phyloP scores from a whole-genome alignment of 2,888 invertebrate species.

The Sthenelais limicola region DNA sequence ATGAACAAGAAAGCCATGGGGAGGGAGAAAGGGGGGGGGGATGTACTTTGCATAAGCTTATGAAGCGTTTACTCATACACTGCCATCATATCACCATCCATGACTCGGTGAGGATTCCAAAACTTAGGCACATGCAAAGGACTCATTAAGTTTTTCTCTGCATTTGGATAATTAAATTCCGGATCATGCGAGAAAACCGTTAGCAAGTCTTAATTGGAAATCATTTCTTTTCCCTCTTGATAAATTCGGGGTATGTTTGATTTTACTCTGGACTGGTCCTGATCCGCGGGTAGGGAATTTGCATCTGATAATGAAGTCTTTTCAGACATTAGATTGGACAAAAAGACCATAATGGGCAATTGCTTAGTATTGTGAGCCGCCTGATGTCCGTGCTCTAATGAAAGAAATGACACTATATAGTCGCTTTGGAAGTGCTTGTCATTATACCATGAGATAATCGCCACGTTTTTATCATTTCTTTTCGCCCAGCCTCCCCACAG shows the following conservation, averaged over 20 bases:
- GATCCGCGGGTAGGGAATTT: neutral
- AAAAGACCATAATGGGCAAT: no score
- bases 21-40: no score
- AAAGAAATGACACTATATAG: no score
- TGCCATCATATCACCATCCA: neutral
- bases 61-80: neutral
- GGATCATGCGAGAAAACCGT: constrained; percentile 26
- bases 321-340: no score
- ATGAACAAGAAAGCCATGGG: no score
- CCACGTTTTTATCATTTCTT: no score
- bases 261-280: constrained; percentile 1
- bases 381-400: no score
- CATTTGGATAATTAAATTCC: neutral
- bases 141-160: constrained; percentile 27
- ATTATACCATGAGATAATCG: no score
- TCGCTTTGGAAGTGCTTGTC: no score
- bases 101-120: constrained; percentile 1
- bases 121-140: constrained; percentile 18
- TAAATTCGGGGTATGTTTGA: constrained; percentile 26
- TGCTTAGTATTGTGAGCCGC: no score
- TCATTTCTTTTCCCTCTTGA: constrained; percentile 13
- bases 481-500: no score
- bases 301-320: constrained; percentile 13
- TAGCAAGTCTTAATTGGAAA: constrained; percentile 26
- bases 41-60: no score